Percentiles rank a stretch among this genome's conserved stretches.
Evolutionary conservation across 2,888 invertebrate genomes (phyloP).

Genomic region (Mylabris sibirica): DNA sequence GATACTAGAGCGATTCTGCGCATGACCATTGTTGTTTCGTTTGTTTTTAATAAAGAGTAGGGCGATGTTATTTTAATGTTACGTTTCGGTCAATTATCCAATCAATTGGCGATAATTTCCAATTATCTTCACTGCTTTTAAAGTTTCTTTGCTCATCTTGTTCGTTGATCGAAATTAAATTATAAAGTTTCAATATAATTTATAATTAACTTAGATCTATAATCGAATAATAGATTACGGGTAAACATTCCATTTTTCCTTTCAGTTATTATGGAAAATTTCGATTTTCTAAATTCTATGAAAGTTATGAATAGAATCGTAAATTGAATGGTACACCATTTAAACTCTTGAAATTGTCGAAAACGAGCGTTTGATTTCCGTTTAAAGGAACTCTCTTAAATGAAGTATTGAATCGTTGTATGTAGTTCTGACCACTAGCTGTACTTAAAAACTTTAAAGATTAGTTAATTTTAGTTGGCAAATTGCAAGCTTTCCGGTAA

Average conservation of each 20-base stretch:
- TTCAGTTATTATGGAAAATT: not conserved
- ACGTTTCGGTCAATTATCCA: not conserved
- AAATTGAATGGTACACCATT: not conserved
- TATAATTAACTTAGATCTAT: not conserved
- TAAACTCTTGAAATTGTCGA: not conserved
- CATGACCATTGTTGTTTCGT: no score
- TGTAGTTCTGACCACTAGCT: not conserved
- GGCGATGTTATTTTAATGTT: not conserved
- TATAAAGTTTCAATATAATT: not conserved
- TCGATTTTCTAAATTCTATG: not conserved
- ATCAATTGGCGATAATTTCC: slow-evolving; percentile 2
- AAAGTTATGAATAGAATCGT: not conserved
- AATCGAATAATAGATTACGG: not conserved
- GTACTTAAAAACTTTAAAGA: not conserved
- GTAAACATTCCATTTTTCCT: no score
- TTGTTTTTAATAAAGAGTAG: not conserved
- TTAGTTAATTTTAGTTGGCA: no score
- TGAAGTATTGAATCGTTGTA: slow-evolving; percentile 1
- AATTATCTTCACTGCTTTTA: not conserved
- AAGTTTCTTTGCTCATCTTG: not conserved
- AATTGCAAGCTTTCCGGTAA: no score
- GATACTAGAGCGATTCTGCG: no score
- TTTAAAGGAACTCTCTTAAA: not conserved
- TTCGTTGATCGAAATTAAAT: not conserved
- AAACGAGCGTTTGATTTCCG: not conserved